Evolutionary conservation across 2,888 invertebrate genomes (phyloP).

Genomic region (Bunonema sp.): DNA sequence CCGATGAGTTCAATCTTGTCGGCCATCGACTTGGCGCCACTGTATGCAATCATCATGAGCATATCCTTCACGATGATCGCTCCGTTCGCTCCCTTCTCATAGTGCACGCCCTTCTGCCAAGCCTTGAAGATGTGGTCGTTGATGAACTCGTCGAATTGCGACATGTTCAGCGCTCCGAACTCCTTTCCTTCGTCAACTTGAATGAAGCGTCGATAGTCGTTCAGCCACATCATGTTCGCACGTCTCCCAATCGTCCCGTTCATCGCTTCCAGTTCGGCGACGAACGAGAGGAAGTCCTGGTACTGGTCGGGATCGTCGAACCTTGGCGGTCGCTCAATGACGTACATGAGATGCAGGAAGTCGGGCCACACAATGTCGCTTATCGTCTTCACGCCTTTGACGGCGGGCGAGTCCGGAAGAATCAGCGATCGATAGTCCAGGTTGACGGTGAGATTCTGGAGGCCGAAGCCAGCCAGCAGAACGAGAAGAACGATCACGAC

Average conservation of each 20-base stretch:
- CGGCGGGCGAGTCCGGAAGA: too few species aligned
- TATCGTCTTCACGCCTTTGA: too few species aligned
- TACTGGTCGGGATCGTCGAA: conserved; percentile 1
- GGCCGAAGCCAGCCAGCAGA: too few species aligned
- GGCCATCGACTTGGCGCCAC: conserved; percentile 1
- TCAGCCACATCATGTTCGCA: conserved; percentile 1
- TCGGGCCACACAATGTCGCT: conserved; percentile 3
- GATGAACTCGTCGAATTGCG: background rate
- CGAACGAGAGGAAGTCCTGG: background rate
- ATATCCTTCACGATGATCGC: background rate
- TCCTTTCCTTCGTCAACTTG: too few species aligned
- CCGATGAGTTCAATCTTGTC: conserved; percentile 1
- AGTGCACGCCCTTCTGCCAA: conserved; percentile 1
- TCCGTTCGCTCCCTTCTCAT: background rate
- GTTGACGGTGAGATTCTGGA: too few species aligned
- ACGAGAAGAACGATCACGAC: too few species aligned
- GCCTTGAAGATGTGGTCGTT: background rate
- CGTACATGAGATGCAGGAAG: background rate
- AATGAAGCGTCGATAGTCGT: conserved; percentile 1
- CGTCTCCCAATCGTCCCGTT: background rate
- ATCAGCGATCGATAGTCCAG: too few species aligned
- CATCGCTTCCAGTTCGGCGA: conserved; percentile 1
- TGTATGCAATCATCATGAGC: conserved; percentile 2
- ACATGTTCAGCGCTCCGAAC: background rate
- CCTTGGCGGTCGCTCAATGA: background rate